These are phyloP conservation scores for Hipparchia semele DNA, from an alignment of 2,888 invertebrate genomes.

Conservation along the genomic window DNA sequence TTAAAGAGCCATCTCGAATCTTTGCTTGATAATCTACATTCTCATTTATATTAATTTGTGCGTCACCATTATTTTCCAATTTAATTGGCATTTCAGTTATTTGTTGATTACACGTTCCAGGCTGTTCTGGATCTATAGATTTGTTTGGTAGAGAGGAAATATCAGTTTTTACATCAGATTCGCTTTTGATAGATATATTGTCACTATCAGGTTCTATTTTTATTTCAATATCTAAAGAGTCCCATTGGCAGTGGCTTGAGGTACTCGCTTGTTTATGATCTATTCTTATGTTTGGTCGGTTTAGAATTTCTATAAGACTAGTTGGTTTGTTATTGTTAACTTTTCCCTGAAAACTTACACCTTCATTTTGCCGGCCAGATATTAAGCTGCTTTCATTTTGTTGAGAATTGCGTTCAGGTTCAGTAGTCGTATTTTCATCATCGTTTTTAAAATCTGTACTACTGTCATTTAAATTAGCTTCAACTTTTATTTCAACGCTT, in stretches of 20 bases:
- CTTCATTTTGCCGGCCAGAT: constrained; percentile 1
- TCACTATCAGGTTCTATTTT: constrained; percentile 5
- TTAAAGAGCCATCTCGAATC: not conserved
- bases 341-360: not conserved
- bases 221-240: not conserved
- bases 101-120: not conserved
- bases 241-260: not conserved
- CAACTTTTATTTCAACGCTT: constrained; percentile 12
- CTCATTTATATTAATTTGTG: not conserved
- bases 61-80: not conserved
- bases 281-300: constrained; percentile 6
- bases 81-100: not conserved
- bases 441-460: not conserved
- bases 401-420: not conserved
- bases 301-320: constrained; percentile 19
- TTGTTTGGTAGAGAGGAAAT: not conserved
- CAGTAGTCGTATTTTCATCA: not conserved
- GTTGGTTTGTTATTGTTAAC: not conserved
- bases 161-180: not conserved
- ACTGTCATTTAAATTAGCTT: constrained; percentile 5
- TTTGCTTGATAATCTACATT: constrained; percentile 1
- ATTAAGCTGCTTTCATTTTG: not conserved
- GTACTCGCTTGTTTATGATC: not conserved
- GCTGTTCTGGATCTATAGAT: not conserved
- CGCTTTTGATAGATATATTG: not conserved